Evolutionary conservation across 1,140 invertebrate genomes (phyloP), one percentile per base, ranked within the genome.

Genomic region (Drosophila saltans): DNA sequence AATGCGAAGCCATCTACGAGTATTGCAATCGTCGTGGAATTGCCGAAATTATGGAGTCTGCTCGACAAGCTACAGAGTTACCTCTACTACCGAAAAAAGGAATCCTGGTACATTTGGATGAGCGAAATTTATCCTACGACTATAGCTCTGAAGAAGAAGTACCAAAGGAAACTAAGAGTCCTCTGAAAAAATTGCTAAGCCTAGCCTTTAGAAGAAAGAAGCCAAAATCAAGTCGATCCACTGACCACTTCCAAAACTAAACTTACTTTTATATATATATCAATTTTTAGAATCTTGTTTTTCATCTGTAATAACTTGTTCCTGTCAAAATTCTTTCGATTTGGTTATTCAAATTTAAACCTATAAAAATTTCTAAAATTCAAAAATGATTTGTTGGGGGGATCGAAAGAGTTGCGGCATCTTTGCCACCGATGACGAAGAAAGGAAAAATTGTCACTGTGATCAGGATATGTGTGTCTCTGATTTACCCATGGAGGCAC

Each of bases 381-480:
- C 52, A 11, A 69, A 55, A 56, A 80, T 80, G 77, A 80, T 80
- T 57, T 77, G 74, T 33, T 80, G 74, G 74, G 69, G 77, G 11
- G 57, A 77, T 8, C 10, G 8, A 0, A 39, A 69, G 1, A 61
- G 52, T 4, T 77, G 77, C 33, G 72, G 67, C 10, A 30, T 73
- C 0, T 69, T 77, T 21, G 21, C 45, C 0, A 28, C 24, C 1
- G n/a, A 36, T 1, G 5, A n/a, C n/a, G 3, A 40, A 2, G 70
- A 66, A 2, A 24, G 59, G 2, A 3, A 58, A 3, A 33, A 41
- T 28, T 62, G 24, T 40, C 5, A 16, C 0, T 63, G 77, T n/a
- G 3, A 69, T 28, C 57, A 62, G 0, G 58, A 73, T 8, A n/a
- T 8, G 6, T 80, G 77, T 30, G 56, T 80, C 4, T 6, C 56